Base-by-base conservation (phyloP, 2,113 vertebrate species). In the Pipra filicauda region DNA sequence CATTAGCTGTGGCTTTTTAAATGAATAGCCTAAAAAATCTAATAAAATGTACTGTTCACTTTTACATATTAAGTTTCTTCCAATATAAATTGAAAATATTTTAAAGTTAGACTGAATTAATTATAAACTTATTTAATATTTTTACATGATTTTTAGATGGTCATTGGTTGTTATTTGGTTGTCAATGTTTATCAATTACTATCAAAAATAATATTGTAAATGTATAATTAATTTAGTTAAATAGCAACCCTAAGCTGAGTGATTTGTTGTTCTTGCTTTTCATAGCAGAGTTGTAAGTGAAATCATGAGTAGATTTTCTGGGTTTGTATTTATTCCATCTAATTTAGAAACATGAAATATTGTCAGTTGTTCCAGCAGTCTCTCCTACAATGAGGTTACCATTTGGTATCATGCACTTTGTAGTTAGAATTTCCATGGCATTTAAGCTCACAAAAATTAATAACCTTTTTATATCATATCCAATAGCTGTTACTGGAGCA, bases 401-500 rank as follows among this genome's bases (percentile, higher is more conserved):
- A 31, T 83, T 95, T 90, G 33, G 4, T 64, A 28, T 17, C 39
- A 5, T 62, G 15, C 9, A 22, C 30, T 85, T 93, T 73, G 30
- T 74, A 84, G 43, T 86, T 83, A 27, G 31, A 59, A 21, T 85
- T 41, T 61, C 23, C 9, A 17, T 81, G 44, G 39, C 22, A 27
- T 74, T 77, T 78, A 52, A 28, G 18, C 62, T 6, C 26, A 51
- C 46, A 44, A 41, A 72, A 86, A 93, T 59, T 94, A 81, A 97
- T 49, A 69, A 79, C 2, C 20, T 58, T 93, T 93, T 95, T 96
- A 62, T 93, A 84, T 88, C 95, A 72, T 95, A 95, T 61, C 91
- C 82, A 35, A 95, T 83, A 99, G 99, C 98, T 99, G 83, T 98
- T 99, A 92, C 97, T 99, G 98, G 99, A 99, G 78, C 99, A 99